A percentile compares a stretch with the other conserved stretches of the same genome.
phyloP scores from a whole-genome alignment of 2,888 invertebrate genomes.

The Ligdia adustata region DNA sequence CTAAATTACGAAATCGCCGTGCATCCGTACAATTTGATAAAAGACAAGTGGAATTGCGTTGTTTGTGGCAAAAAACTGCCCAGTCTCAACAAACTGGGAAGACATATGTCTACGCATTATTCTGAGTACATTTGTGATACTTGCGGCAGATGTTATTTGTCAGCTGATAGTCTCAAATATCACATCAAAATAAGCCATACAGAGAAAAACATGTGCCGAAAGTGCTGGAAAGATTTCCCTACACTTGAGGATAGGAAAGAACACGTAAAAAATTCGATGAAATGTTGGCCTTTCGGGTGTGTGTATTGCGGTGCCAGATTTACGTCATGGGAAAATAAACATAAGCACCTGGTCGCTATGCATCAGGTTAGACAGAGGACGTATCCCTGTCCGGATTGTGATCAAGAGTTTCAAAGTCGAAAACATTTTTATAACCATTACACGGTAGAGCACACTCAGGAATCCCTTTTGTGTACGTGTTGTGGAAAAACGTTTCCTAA shows the following conservation, averaged over 20 bases:
- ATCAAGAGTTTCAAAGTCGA: slow-evolving; percentile 50
- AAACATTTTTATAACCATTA: slow-evolving; percentile 64
- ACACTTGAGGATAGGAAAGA: slow-evolving; percentile 53
- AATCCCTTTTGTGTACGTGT: slow-evolving; percentile 56
- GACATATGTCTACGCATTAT: slow-evolving; percentile 69
- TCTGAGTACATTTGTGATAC: slow-evolving; percentile 65
- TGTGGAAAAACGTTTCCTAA: slow-evolving; percentile 62
- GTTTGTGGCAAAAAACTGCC: slow-evolving; percentile 61
- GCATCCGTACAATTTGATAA: slow-evolving; percentile 64
- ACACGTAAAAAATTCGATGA: slow-evolving; percentile 55
- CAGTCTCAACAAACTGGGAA: slow-evolving; percentile 57
- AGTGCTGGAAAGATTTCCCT: slow-evolving; percentile 66
- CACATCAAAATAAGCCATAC: slow-evolving; percentile 64
- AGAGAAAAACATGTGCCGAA: slow-evolving; percentile 58
- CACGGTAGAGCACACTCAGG: slow-evolving; percentile 60
- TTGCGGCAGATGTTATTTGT: slow-evolving; percentile 65
- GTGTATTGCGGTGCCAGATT: slow-evolving; percentile 65
- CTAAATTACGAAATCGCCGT: slow-evolving; percentile 58
- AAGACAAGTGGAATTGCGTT: slow-evolving; percentile 60
- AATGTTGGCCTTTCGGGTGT: slow-evolving; percentile 66
- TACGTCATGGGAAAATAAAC: slow-evolving; percentile 65
- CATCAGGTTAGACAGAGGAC: slow-evolving; percentile 52
- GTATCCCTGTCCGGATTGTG: slow-evolving; percentile 66
- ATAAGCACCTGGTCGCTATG: slow-evolving; percentile 54
- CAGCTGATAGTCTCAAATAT: slow-evolving; percentile 62